Percentiles rank a stretch among this genome's conserved stretches.
Evolutionary conservation across 2,888 invertebrate genomes (phyloP).

Genomic region (Aricia artaxerxes): DNA sequence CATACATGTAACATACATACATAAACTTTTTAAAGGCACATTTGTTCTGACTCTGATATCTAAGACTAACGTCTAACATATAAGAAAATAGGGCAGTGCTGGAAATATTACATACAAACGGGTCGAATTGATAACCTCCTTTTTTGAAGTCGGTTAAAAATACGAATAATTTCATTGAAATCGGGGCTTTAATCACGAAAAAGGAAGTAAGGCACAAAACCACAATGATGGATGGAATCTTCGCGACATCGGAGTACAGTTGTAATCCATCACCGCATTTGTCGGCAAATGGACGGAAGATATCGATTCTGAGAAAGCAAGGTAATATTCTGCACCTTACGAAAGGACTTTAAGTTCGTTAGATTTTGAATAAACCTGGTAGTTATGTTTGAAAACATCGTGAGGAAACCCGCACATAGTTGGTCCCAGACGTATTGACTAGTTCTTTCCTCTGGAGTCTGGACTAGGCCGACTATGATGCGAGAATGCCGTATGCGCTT

Average conservation of each 20-base stretch:
- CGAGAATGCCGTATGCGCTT: too few relatives aligned
- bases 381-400: not conserved
- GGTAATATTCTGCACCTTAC: not conserved
- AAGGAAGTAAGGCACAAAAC: constrained; percentile 11
- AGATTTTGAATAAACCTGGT: not conserved
- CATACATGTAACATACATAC: too few relatives aligned
- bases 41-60: too few relatives aligned
- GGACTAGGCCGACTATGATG: too few relatives aligned
- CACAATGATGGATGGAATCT: constrained; percentile 13
- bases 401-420: too few relatives aligned
- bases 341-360: not conserved
- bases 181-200: not conserved
- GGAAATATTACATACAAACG: too few relatives aligned
- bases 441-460: too few relatives aligned
- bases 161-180: not conserved
- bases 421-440: too few relatives aligned
- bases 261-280: constrained; percentile 16
- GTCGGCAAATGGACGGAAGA: not conserved
- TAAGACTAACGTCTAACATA: too few relatives aligned
- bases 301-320: not conserved
- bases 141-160: not conserved
- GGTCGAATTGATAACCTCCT: too few relatives aligned
- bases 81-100: too few relatives aligned
- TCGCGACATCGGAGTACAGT: not conserved
- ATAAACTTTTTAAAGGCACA: too few relatives aligned